Base-by-base conservation (phyloP, 1,140 invertebrate species). In the Leucophenga varia region DNA sequence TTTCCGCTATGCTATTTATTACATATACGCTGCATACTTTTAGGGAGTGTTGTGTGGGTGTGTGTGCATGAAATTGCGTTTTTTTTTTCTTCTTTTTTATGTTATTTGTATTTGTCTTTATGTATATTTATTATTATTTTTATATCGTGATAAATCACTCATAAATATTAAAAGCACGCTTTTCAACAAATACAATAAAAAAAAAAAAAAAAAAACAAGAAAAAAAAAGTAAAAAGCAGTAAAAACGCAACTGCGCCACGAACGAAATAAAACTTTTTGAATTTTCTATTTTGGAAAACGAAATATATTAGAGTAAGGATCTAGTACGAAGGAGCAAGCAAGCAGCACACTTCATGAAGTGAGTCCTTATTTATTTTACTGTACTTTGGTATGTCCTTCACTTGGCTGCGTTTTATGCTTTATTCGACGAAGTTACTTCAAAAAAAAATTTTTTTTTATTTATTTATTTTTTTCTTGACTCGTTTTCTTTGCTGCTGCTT, bases 101-200 rank as follows among this genome's bases (percentile, higher is more conserved):
- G 44, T 63, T n/a, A n/a, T n/a, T 25, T 25, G 22, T 25, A 25
- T 25, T 25, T 25, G 22, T 25, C 22, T 25, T 25, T 25, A 6
- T 25, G 44, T 63, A 54, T 59, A 67, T 67, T 67, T 67, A 67
- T 67, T 67, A 67, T 67, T 67, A 67, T 68, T 67, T 67, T 67
- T 67, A 67, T 67, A 63, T 67, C 63, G 63, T 67, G 63, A 67
- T 67, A 67, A 67, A 67, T 67, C 63, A 67, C 63, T 67, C 63
- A 67, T 67, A 67, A 67, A 67, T 67, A 67, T 67, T 67, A 67
- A 67, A 67, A 59, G 63, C 64, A 67, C 64, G 63, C 63, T 65
- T 65, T 36, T 48, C 46, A 37, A 40, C n/a, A n/a, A n/a, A n/a
- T n/a, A n/a, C n/a, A n/a, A n/a, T n/a, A n/a, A n/a, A n/a, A n/a